A percentile compares a stretch with the other conserved stretches of the same genome.
Conservation (phyloP, 2,797 vertebrate genomes). For the Parambassis ranga region DNA sequence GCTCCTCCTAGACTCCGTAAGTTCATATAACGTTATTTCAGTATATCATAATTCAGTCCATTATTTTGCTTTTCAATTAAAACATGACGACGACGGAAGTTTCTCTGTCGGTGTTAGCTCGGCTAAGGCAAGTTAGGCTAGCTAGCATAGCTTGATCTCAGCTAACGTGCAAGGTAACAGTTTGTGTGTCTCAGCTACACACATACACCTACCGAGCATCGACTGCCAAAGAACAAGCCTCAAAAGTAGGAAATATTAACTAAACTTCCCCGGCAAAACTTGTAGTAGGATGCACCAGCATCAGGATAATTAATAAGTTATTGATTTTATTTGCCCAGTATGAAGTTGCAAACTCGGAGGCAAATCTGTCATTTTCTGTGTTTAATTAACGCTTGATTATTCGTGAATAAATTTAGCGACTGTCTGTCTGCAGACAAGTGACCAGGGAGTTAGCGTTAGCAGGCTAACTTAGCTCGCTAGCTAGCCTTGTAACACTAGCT, state of each 20-base stretch:
- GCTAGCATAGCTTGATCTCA: conserved; percentile 69
- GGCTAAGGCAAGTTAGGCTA: conserved; percentile 69
- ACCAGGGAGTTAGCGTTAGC: conserved; percentile 70
- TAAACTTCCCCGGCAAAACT: conserved; percentile 60
- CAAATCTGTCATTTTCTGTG: background rate
- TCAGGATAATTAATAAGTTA: background rate
- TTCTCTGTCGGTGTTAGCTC: conserved; percentile 71
- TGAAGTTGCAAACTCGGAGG: background rate
- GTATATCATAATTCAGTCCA: conserved; percentile 7
- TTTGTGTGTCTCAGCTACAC: conserved; percentile 65
- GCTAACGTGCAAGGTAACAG: conserved; percentile 74
- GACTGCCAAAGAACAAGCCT: conserved; percentile 51
- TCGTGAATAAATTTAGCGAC: conserved; percentile 56
- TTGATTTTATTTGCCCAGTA: background rate
- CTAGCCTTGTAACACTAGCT: conserved; percentile 59
- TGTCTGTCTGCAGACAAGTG: conserved; percentile 61
- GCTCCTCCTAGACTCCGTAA: conserved; percentile 77
- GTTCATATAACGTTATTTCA: conserved; percentile 40
- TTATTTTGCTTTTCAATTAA: conserved; percentile 60
- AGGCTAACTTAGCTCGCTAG: conserved; percentile 69
- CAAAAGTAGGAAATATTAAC: conserved; percentile 54
- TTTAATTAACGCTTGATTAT: conserved; percentile 54
- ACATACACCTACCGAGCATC: conserved; percentile 32
- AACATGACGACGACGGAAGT: conserved; percentile 73
- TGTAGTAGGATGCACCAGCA: background rate